phyloP scores from a whole-genome alignment of 2,113 vertebrate species.

The Callorhinus ursinus region DNA sequence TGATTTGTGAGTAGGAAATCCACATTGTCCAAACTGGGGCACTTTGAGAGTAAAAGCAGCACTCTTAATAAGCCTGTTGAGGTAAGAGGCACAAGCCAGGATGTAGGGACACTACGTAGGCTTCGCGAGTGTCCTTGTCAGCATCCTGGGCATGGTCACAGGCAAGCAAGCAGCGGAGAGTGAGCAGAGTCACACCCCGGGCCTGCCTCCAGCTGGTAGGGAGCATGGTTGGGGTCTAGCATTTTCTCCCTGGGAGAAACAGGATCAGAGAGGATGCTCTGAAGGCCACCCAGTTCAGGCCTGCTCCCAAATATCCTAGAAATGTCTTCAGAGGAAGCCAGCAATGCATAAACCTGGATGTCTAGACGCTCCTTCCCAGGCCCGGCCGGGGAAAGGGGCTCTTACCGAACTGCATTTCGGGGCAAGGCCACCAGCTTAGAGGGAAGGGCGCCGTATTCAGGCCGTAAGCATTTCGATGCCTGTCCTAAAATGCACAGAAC shows the following conservation, averaged over 20 bases:
- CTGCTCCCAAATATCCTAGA: not conserved
- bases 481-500: rapidly evolving
- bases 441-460: rapidly evolving
- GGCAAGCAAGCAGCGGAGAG: rapidly evolving
- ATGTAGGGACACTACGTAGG: rapidly evolving
- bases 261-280: rapidly evolving
- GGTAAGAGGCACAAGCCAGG: rapidly evolving
- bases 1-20: not conserved
- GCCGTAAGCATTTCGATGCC: rapidly evolving
- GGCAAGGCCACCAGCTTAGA: rapidly evolving
- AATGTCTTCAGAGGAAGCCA: not conserved
- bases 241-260: not conserved
- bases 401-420: not conserved
- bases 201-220: rapidly evolving
- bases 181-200: rapidly evolving
- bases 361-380: not conserved
- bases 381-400: not conserved
- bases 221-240: rapidly evolving
- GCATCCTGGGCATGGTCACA: not conserved
- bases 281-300: not conserved
- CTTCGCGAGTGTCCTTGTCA: rapidly evolving
- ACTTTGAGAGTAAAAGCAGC: not conserved
- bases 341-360: no score
- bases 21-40: not conserved
- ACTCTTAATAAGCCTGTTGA: rapidly evolving